Evolutionary conservation across 1,140 invertebrate species (phyloP), one percentile per base, ranked within the genome.

Genomic region (Monomorium pharaonis): DNA sequence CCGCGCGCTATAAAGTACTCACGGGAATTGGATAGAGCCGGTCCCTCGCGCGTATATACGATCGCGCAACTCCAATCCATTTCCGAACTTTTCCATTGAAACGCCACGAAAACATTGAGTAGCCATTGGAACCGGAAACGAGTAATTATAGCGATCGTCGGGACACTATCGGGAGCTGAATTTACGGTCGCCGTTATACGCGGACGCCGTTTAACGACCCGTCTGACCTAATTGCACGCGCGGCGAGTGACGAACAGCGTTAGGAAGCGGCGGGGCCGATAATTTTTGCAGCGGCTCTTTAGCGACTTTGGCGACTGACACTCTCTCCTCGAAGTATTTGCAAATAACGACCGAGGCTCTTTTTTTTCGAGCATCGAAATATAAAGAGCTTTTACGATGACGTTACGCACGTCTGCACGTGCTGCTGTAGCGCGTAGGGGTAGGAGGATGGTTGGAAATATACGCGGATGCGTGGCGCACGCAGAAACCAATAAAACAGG

Each of bases 221-320:
- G 70, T 78, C 87, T 90, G 91, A 90, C 89, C 88, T 77, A 88
- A 91, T 92, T 92, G 84, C 81, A n/a, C 37, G 42, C 63, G 12
- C 18, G 56, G 12, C 18, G 56, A 54, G 51, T 51, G 49, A 9
- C 37, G 44, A 72, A 47, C 24, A 49, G 30, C 42, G 67, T 30
- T 42, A 16, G 84, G 37, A 37, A 65, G 81, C 3, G 49, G 80
- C n/a, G 24, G 56, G 27, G 33, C 37, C 62, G 42, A 21, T 72
- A 69, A 80, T 84, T 84, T 88, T 63, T 63, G 18, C 77, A 33
- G 30, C 21, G 27, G 16, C 65, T 42, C 67, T 85, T 80, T 77
- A 80, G 58, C 86, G 42, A 27, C 84, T n/a, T n/a, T n/a, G n/a
- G n/a, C n/a, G n/a, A n/a, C n/a, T n/a, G n/a, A n/a, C n/a, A n/a